Base-by-base conservation (phyloP, 2,797 vertebrate genomes). In the Intellagama lesueurii region DNA sequence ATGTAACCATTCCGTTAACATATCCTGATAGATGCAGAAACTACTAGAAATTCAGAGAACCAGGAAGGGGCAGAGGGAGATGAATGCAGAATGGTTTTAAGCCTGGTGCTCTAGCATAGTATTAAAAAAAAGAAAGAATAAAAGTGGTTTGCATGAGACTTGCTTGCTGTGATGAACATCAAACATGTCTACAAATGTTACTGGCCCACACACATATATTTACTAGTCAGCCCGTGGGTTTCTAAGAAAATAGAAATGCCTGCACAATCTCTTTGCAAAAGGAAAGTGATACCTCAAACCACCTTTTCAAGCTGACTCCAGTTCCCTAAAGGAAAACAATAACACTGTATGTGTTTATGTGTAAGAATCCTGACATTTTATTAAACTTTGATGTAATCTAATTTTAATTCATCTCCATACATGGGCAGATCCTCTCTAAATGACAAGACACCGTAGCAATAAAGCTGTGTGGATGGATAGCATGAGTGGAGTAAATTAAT, bases 401-500 rank as follows among this genome's bases (percentile, higher is more conserved):
- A 30, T 35, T 85, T 9, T n/a, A 88, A 72, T 81, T 81, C 12
- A 72, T 73, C 17, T 28, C 40, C 69, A 52, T 44, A 70, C 73
- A 84, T 64, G 87, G 44, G 19, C 32, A 86, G 70, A 28, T 6
- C 52, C 26, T 86, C 91, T 89, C 91, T 89, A 68, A 91, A 90
- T 90, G 68, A 91, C 66, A 52, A 90, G 72, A 19, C 77, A 89
- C 44, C 0, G 0, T 26, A 76, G 81, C 81, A 52, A 80, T 56
- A 72, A 60, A 88, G 32, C 9, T 32, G 81, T 91, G 91, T 92
- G 30, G 70, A 90, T 60, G 81, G 85, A 85, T 92, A 90, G 88
- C 40, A 9, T 9, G 81, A 26, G 60, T 81, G 89, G 81, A 90
- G 85, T 72, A 79, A 87, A 87, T 85, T 87, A 94, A 94, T 91